A percentile compares a stretch with the other conserved stretches of the same genome.
Evolutionary conservation across 1,140 invertebrate genomes (phyloP).

Genomic region (Dendrolimus punctatus): DNA sequence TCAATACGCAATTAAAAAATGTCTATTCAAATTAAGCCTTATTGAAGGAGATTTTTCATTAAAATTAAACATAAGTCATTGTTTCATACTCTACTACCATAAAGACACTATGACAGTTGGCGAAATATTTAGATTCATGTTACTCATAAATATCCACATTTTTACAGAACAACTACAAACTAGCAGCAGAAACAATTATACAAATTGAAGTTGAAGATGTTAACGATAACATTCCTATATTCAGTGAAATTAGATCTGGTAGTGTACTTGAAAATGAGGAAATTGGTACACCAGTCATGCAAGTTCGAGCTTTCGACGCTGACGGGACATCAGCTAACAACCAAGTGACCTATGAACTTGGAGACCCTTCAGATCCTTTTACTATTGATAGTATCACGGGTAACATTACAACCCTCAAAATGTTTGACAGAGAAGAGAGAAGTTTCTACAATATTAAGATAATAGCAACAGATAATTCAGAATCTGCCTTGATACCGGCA

Average conservation of each 20-base stretch:
- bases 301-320: slow-evolving; percentile 87
- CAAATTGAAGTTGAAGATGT: slow-evolving; percentile 86
- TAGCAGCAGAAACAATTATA: slow-evolving; percentile 84
- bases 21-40: no score
- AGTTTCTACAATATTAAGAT: slow-evolving; percentile 89
- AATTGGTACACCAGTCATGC: slow-evolving; percentile 85
- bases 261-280: slow-evolving; percentile 89
- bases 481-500: slow-evolving; percentile 80
- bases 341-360: slow-evolving; percentile 83
- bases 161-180: slow-evolving; percentile 82
- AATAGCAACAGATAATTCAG: slow-evolving; percentile 87
- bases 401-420: slow-evolving; percentile 83
- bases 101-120: no score
- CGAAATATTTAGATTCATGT: no score
- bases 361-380: slow-evolving; percentile 81
- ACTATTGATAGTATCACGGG: slow-evolving; percentile 86
- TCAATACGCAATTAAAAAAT: no score
- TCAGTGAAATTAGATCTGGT: slow-evolving; percentile 82
- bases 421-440: slow-evolving; percentile 86
- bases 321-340: slow-evolving; percentile 89
- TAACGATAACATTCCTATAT: slow-evolving; percentile 90
- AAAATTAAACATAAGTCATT: neutral
- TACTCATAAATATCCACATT: neutral
- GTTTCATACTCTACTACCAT: no score
- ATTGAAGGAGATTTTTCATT: neutral